Evolutionary conservation across 2,113 vertebrate genomes (phyloP), one percentile per base, ranked within the genome.

Genomic region (Mirounga angustirostris): DNA sequence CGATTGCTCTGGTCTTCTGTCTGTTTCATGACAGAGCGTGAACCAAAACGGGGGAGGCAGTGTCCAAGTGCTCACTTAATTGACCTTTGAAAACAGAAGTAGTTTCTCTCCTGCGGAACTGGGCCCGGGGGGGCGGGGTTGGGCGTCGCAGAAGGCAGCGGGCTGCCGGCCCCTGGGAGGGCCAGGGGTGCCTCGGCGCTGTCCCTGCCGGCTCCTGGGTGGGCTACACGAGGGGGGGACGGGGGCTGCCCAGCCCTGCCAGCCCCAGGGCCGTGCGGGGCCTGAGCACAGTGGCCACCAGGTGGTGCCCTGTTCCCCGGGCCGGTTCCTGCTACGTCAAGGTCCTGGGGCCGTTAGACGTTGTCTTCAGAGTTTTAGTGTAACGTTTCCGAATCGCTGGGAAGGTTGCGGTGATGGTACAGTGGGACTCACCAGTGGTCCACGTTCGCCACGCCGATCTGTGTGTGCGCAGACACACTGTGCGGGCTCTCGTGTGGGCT

Each of bases 41-140:
- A 61, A 14, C 63, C 30, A 85, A 99, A 99, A 98, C 94, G 99
- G 99, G 91, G 99, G 99, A 97, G 7, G 50, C 3, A 40, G 1
- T 10, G 2, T 86, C 67, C 43, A 15, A 7, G 19, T 58, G 82
- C 76, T 40, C 54, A 0, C 63, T 71, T 33, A 26, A 36, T 21
- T 21, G 7, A 36, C 8, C 30, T 69, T 28, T 80, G 18, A 19
- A 56, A 36, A 56, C 79, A 50, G 8, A 5, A 63, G 13, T 22
- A 11, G 56, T 7, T 12, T 4, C 26, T 15, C 6, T 30, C 13
- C 2, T 58, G 16, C 9, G 14, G 0, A 43, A 3, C 61, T 6
- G 28, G 82, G 59, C n/a, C 22, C 89, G 28, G 16, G 10, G 16
- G 16, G 2, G 9, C 28, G 50, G 28, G 19, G 76, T 28, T 7